These are phyloP conservation scores for Perizoma affinitatum DNA, from an alignment of 2,888 invertebrate species.

Conservation along the genomic window DNA sequence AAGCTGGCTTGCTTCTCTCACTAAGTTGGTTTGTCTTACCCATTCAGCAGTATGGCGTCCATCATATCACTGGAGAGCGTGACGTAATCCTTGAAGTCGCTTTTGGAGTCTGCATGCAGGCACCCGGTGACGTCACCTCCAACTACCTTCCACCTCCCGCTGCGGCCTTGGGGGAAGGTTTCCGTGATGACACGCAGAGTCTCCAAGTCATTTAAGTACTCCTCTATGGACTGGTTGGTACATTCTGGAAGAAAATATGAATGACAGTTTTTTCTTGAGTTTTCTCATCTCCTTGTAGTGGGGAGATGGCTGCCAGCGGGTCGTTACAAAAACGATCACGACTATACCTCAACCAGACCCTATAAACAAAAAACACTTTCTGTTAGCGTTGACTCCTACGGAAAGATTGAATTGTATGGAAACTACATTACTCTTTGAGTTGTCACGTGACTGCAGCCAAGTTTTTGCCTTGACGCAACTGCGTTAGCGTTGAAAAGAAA, in stretches of 20 bases:
- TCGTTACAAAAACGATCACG: too few species aligned
- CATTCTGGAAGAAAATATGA: constrained; percentile 67
- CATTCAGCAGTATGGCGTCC: constrained; percentile 88
- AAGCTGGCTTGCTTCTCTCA: too few species aligned
- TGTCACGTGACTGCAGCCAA: too few species aligned
- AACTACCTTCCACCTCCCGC: constrained; percentile 83
- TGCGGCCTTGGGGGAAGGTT: constrained; percentile 83
- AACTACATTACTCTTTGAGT: too few species aligned
- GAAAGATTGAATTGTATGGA: too few species aligned
- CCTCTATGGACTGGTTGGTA: constrained; percentile 76
- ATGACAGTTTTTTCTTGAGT: background rate
- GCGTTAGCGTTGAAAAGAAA: too few species aligned
- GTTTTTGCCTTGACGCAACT: too few species aligned
- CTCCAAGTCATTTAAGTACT: constrained; percentile 85
- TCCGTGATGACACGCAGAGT: constrained; percentile 87
- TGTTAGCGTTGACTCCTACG: too few species aligned
- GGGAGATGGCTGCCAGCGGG: too few species aligned
- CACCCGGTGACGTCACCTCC: constrained; percentile 85
- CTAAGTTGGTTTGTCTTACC: constrained; percentile 78
- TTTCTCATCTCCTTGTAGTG: too few species aligned
- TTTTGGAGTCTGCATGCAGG: constrained; percentile 75
- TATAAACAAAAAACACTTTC: too few species aligned
- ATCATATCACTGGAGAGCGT: constrained; percentile 83
- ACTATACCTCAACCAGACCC: too few species aligned
- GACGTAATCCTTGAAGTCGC: constrained; percentile 82